Percentiles rank a stretch among this genome's conserved stretches.
phyloP scores from a whole-genome alignment of 2,888 invertebrate species.

The Cyclophora albipunctata region DNA sequence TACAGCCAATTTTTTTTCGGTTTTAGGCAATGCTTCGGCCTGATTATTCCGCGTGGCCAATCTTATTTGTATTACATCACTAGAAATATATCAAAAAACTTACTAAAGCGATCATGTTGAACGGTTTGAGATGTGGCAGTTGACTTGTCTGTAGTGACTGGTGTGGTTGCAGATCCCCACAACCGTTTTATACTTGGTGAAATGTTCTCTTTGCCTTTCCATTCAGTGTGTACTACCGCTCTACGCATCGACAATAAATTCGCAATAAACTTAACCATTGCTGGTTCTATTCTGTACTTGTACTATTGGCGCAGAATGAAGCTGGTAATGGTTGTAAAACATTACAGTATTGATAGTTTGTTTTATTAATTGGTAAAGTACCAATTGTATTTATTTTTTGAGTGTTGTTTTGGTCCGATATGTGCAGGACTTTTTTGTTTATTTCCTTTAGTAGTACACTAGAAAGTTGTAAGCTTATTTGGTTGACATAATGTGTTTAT shows the following conservation, averaged over 20 bases:
- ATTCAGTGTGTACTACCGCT: conserved; percentile 45
- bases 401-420: conserved; percentile 39
- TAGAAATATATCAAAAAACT: conserved; percentile 31
- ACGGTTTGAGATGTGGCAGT: conserved; percentile 47
- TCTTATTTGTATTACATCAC: not conserved
- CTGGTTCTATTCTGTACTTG: conserved; percentile 5
- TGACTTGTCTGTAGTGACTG: conserved; percentile 59
- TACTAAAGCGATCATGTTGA: conserved; percentile 72
- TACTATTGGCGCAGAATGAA: not conserved
- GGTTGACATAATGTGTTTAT: too few relatives aligned
- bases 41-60: not conserved
- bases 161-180: conserved; percentile 47
- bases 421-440: conserved; percentile 38
- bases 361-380: conserved; percentile 17
- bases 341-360: conserved; percentile 9
- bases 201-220: conserved; percentile 64
- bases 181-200: conserved; percentile 68
- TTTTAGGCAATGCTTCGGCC: too few relatives aligned
- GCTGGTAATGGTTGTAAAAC: conserved; percentile 24
- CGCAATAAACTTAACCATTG: conserved; percentile 22
- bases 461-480: conserved; percentile 28
- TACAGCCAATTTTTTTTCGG: too few relatives aligned
- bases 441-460: conserved; percentile 19
- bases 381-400: conserved; percentile 40
- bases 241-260: conserved; percentile 6